These are phyloP conservation scores for Lipotes vexillifer DNA, from an alignment of 2,113 vertebrate genomes.

Conservation along the genomic window DNA sequence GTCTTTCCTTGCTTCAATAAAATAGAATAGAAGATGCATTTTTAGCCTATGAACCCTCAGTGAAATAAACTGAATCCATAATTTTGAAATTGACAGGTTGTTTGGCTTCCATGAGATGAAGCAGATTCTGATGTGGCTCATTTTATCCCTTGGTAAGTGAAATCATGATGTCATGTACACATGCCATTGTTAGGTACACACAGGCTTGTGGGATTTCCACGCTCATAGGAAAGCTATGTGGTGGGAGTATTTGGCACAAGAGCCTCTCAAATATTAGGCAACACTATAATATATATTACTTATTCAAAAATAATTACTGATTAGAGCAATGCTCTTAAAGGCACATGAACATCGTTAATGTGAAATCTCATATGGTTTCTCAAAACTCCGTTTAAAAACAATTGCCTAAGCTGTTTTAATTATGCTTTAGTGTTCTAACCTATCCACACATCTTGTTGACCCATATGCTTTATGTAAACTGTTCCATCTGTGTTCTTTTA, in stretches of 20 bases:
- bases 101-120: neutral
- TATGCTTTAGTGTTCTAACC: neutral
- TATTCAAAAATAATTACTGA: conserved; percentile 38
- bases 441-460: neutral
- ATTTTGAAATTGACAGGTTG: neutral
- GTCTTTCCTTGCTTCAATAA: neutral
- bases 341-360: neutral
- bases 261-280: conserved; percentile 19
- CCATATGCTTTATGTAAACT: neutral
- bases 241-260: neutral
- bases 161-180: neutral
- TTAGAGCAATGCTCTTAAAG: conserved; percentile 11
- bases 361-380: neutral
- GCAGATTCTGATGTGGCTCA: conserved; percentile 9
- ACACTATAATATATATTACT: conserved; percentile 2
- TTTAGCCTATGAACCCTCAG: neutral
- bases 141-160: neutral
- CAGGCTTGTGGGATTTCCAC: neutral
- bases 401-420: conserved; percentile 33
- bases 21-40: neutral
- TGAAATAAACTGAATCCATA: neutral
- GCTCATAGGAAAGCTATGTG: neutral
- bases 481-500: neutral
- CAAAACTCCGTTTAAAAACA: conserved; percentile 8
- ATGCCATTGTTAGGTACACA: neutral